Percentiles rank a stretch among this genome's conserved stretches.
phyloP scores from a whole-genome alignment of 2,888 invertebrate genomes.

The Arrhopalites spinosus region DNA sequence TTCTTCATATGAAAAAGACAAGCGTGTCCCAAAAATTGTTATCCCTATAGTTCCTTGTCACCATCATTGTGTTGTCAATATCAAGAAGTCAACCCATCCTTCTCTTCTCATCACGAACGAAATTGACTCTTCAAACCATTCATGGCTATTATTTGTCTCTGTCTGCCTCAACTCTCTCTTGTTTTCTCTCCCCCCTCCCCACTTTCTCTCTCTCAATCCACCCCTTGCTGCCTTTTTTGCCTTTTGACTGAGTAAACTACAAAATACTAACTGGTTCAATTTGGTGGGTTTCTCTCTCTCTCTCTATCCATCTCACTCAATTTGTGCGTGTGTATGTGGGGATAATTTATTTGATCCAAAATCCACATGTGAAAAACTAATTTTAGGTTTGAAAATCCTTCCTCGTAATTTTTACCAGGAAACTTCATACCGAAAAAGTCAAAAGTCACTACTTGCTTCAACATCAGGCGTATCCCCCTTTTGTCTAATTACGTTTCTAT shows the following conservation, averaged over 20 bases:
- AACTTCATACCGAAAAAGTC: too few relatives aligned
- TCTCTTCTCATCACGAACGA: not conserved
- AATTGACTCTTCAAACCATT: too few relatives aligned
- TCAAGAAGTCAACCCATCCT: not conserved
- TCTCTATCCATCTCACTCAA: not conserved
- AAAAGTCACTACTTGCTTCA: too few relatives aligned
- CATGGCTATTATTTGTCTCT: conserved; percentile 8
- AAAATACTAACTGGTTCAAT: not conserved
- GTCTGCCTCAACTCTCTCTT: not conserved
- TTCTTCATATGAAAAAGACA: not conserved
- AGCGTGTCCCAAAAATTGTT: not conserved
- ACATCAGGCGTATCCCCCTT: too few relatives aligned
- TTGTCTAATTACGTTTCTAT: too few relatives aligned
- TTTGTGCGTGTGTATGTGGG: not conserved
- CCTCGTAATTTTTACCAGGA: not conserved
- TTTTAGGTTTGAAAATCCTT: not conserved
- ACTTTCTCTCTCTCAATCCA: not conserved
- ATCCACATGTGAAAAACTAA: not conserved
- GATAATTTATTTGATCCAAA: not conserved
- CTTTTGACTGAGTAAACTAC: not conserved
- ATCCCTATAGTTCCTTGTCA: not conserved
- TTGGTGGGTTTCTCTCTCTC: not conserved
- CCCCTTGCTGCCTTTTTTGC: not conserved
- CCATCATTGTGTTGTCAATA: not conserved
- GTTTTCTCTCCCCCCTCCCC: not conserved